Evolutionary conservation across 2,888 invertebrate species (phyloP).

Genomic region (Melanophora roralis): DNA sequence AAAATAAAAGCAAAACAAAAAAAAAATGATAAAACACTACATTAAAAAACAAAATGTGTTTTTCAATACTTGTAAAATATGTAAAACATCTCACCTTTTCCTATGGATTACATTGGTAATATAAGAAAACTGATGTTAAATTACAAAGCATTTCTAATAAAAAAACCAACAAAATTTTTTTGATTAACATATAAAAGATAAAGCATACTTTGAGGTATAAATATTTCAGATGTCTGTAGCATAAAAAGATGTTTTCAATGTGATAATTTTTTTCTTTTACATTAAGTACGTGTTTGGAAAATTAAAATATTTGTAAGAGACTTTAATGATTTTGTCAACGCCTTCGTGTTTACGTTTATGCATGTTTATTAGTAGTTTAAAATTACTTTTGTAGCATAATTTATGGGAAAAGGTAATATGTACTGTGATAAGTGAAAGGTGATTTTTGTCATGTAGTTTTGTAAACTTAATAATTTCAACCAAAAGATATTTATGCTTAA

Average conservation of each 20-base stretch:
- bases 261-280: no score
- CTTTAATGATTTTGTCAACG: no score
- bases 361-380: neutral
- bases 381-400: neutral
- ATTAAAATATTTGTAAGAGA: neutral
- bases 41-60: neutral
- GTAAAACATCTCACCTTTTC: no score
- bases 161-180: neutral
- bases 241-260: no score
- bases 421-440: no score
- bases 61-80: neutral
- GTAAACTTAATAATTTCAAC: no score
- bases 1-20: constrained; percentile 9
- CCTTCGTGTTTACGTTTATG: neutral
- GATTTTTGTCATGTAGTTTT: no score
- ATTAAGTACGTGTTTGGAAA: constrained; percentile 24
- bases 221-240: neutral
- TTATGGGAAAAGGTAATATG: neutral
- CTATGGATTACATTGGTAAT: neutral
- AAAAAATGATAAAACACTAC: neutral
- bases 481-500: no score
- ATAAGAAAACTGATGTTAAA: neutral
- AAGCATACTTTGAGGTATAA: neutral
- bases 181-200: neutral
- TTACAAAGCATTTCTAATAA: neutral